Base-by-base conservation (phyloP, 2,113 vertebrate species). In the Tragelaphus strepsiceros region DNA sequence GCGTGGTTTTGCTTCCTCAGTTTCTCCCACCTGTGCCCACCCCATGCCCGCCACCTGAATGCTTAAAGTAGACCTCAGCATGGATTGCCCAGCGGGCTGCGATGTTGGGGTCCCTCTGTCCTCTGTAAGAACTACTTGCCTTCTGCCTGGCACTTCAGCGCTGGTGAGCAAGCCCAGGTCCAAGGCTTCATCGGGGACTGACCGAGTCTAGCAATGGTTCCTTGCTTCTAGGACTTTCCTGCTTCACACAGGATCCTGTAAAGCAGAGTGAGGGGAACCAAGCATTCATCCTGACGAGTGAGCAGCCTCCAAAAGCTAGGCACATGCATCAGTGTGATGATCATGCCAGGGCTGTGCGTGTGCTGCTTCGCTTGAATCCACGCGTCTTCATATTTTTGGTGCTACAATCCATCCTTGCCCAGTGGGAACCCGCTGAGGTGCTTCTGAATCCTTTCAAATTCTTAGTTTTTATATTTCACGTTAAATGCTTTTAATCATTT, bases 311-410 rank as follows among this genome's bases (percentile, higher is more conserved):
- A 8, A 54, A 15, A 51, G 54, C 82, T 54, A 32, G 28, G 24
- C n/a, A 1, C 1, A 0, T 6, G 16, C 58, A 4, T 30, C 6
- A 35, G 10, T 6, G 2, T 11, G 12, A 22, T 24, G 2, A 0
- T 22, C 53, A 56, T 5, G 1, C 12, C 1, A 39, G 71, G 35
- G 7, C 10, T 17, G 28, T 39, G 9, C 1, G 0, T 10, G 3
- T 5, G 2, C 28, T 26, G 19, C 4, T 7, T 2, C 0, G 19
- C 15, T 28, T 17, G 19, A 1, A 26, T 2, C 61, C 10, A 0
- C 3, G 14, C 2, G 0, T 46, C 2, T 2, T 35, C 22, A 17
- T 4, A 6, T 4, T 43, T 62, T 74, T 39, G 61, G 46, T 10
- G 2, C 16, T 35, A 22, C 32, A 5, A 19, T 51, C 17, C 16